Evolutionary conservation across 2,888 invertebrate genomes (phyloP).

Genomic region (Silvanus unidentatus): DNA sequence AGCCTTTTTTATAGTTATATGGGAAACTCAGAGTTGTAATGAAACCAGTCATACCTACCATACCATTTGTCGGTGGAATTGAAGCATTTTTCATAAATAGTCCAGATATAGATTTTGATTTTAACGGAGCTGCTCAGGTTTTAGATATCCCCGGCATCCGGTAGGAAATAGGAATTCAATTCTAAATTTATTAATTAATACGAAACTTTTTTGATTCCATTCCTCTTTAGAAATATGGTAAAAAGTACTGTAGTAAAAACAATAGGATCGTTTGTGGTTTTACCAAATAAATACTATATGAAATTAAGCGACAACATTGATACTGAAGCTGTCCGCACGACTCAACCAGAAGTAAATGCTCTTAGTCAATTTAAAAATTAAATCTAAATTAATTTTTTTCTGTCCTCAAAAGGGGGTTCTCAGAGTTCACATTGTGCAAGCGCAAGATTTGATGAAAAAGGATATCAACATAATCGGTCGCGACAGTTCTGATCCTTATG

Average conservation of each 20-base stretch:
- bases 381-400: neutral
- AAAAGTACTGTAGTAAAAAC: constrained; percentile 59
- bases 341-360: constrained; percentile 21
- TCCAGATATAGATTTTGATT: constrained; percentile 92
- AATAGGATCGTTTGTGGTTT: constrained; percentile 40
- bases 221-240: neutral
- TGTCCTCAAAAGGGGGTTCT: constrained; percentile 70
- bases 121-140: constrained; percentile 91
- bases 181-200: neutral
- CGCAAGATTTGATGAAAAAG: constrained; percentile 90
- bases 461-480: constrained; percentile 84
- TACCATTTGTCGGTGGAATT: constrained; percentile 93
- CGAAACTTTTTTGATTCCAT: neutral
- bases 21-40: constrained; percentile 88
- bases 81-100: constrained; percentile 94
- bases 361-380: neutral
- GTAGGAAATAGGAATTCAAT: constrained; percentile 14
- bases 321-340: constrained; percentile 48
- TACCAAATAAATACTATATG: constrained; percentile 91
- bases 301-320: constrained; percentile 79
- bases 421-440: constrained; percentile 89
- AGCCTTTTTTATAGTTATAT: constrained; percentile 60
- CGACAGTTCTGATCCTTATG: constrained; percentile 97
- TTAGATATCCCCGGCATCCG: constrained; percentile 82
- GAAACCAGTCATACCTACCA: constrained; percentile 84